A percentile compares a stretch with the other conserved stretches of the same genome.
phyloP scores from a whole-genome alignment of 2,113 vertebrate species.

The Chlorodrepanis virens region DNA sequence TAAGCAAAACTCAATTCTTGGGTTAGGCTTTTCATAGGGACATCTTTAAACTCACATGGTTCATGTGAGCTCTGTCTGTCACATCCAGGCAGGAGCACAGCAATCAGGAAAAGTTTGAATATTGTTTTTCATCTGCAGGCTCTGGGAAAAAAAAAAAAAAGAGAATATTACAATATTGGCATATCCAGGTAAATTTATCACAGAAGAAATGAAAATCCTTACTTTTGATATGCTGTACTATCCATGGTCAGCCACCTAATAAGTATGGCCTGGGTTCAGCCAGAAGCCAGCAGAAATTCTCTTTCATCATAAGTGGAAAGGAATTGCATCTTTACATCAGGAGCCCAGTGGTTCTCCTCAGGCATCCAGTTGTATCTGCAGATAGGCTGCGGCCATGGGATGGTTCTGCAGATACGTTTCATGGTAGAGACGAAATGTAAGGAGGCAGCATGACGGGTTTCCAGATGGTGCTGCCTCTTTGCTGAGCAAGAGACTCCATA shows the following conservation, averaged over 20 bases:
- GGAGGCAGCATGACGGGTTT: not conserved
- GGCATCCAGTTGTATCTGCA: not conserved
- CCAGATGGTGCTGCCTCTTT: not conserved
- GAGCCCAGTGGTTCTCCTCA: not conserved
- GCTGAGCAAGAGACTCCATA: not conserved
- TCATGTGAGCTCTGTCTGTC: not conserved
- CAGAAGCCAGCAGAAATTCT: not conserved
- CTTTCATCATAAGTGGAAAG: rapidly evolving
- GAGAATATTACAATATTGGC: not conserved
- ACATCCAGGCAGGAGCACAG: not conserved
- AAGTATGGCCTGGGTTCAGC: not conserved
- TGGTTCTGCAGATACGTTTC: not conserved
- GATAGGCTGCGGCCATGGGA: rapidly evolving
- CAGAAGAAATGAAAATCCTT: not conserved
- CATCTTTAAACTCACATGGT: not conserved
- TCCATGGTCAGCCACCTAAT: not conserved
- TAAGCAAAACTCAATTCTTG: not conserved
- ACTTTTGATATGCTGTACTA: not conserved
- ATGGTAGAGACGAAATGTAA: not conserved
- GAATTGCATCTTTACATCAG: not conserved
- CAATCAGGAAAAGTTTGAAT: not conserved
- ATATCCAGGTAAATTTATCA: not conserved
- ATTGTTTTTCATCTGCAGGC: not conserved
- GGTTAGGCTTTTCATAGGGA: not conserved
- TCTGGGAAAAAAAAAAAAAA: not conserved